Evolutionary conservation across 2,797 vertebrate species (phyloP).

Genomic region (Leucoraja ocellata): DNA sequence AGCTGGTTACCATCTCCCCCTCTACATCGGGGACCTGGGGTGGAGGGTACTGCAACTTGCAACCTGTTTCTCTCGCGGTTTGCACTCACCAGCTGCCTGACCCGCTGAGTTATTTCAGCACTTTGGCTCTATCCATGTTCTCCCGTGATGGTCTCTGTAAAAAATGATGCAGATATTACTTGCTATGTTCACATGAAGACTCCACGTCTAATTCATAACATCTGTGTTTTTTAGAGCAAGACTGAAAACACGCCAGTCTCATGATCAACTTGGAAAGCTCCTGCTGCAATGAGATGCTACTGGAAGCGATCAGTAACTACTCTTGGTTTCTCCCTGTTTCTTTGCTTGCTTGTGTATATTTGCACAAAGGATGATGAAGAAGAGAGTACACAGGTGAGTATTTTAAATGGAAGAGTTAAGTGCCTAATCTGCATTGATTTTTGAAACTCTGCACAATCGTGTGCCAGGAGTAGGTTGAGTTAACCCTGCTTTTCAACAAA

Average conservation of each 20-base stretch:
- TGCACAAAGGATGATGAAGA: slow-evolving; percentile 16
- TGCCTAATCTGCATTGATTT: too few relatives aligned
- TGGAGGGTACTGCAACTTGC: too few relatives aligned
- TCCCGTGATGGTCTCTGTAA: background rate
- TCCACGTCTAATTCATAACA: background rate
- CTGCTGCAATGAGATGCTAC: slow-evolving; percentile 38
- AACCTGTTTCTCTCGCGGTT: too few relatives aligned
- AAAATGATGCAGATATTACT: background rate
- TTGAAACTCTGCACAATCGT: too few relatives aligned
- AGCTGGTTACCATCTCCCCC: too few relatives aligned
- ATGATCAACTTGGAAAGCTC: background rate
- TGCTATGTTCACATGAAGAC: background rate
- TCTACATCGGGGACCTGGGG: too few relatives aligned
- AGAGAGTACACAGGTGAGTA: background rate
- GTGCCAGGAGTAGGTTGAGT: background rate
- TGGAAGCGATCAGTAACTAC: slow-evolving; percentile 29
- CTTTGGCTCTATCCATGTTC: background rate
- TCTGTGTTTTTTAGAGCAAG: slow-evolving; percentile 9
- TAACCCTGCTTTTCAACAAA: background rate
- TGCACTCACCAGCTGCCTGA: too few relatives aligned
- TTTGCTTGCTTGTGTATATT: slow-evolving; percentile 20
- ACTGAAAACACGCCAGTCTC: background rate
- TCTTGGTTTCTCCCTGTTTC: background rate
- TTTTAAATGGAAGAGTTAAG: background rate
- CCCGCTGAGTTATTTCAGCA: too few relatives aligned